A percentile compares a stretch with the other conserved stretches of the same genome.
Evolutionary conservation across 1,140 invertebrate species (phyloP).

Genomic region (Polypedilum pembai): DNA sequence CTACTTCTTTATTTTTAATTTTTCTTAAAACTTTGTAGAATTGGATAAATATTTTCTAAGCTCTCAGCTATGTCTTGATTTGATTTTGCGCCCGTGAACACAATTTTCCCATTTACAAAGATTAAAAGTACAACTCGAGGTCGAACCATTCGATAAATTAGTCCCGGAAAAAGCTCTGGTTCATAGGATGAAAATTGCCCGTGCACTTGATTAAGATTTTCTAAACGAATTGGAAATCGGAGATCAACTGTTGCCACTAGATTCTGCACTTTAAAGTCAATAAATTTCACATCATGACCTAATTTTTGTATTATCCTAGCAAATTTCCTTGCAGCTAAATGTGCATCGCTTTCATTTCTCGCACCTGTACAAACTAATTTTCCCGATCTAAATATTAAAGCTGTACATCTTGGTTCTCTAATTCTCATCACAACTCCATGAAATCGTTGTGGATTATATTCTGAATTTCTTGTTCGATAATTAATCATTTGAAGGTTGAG

Average conservation of each 20-base stretch:
- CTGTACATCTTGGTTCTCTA: constrained; percentile 90
- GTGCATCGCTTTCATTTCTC: constrained; percentile 89
- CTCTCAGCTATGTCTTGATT: constrained; percentile 89
- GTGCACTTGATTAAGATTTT: constrained; percentile 89
- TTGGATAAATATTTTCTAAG: constrained; percentile 92
- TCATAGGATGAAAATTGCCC: constrained; percentile 92
- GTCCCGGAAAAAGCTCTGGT: constrained; percentile 89
- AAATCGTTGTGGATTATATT: constrained; percentile 97
- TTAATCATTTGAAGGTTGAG: constrained; percentile 88
- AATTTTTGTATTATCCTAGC: constrained; percentile 97
- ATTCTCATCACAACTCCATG: constrained; percentile 98
- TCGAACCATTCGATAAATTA: constrained; percentile 96
- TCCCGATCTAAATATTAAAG: constrained; percentile 94
- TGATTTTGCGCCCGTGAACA: constrained; percentile 92
- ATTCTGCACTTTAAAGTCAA: constrained; percentile 98
- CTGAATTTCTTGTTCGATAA: constrained; percentile 92
- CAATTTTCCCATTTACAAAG: constrained; percentile 97
- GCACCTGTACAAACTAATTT: constrained; percentile 99
- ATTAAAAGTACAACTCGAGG: constrained; percentile 92
- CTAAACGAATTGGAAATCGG: constrained; percentile 93
- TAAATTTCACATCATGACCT: constrained; percentile 91
- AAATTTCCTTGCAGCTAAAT: constrained; percentile 93
- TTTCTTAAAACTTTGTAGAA: constrained; percentile 91
- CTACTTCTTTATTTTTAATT: constrained; percentile 44
- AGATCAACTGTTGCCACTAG: constrained; percentile 98